These are phyloP conservation scores for Enteromius afrohamiltoni DNA, from an alignment of 2,797 vertebrate genomes.

Conservation along the genomic window DNA sequence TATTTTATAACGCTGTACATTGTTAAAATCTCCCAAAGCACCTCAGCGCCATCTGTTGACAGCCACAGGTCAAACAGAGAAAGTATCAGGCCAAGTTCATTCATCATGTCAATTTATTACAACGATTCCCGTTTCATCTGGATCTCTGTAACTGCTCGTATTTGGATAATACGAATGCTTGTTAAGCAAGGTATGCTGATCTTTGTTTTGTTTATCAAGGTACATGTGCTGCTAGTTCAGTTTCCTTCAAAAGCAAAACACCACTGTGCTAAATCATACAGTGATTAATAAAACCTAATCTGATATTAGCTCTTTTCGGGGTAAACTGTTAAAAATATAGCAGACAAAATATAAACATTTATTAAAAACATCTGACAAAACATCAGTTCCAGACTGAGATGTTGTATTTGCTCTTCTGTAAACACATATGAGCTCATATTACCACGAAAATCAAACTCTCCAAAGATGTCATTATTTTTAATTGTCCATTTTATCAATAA, in stretches of 20 bases:
- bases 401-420: background rate
- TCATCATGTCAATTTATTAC: background rate
- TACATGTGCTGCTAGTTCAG: background rate
- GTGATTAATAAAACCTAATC: background rate
- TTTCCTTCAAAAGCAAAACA: background rate
- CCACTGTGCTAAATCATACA: background rate
- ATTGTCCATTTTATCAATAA: background rate
- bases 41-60: conserved; percentile 20
- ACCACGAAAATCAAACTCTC: background rate
- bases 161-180: background rate
- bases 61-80: background rate
- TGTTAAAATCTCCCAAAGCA: background rate
- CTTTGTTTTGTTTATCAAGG: background rate
- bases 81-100: background rate
- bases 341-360: conserved; percentile 11
- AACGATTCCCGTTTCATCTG: background rate
- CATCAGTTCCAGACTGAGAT: conserved; percentile 46
- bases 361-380: conserved; percentile 2
- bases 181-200: background rate
- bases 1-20: background rate
- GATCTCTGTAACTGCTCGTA: background rate
- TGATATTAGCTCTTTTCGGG: background rate
- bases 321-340: background rate
- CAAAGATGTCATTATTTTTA: background rate
- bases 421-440: background rate